Evolutionary conservation across 2,113 vertebrate genomes (phyloP).

Genomic region (Arizona elegans): DNA sequence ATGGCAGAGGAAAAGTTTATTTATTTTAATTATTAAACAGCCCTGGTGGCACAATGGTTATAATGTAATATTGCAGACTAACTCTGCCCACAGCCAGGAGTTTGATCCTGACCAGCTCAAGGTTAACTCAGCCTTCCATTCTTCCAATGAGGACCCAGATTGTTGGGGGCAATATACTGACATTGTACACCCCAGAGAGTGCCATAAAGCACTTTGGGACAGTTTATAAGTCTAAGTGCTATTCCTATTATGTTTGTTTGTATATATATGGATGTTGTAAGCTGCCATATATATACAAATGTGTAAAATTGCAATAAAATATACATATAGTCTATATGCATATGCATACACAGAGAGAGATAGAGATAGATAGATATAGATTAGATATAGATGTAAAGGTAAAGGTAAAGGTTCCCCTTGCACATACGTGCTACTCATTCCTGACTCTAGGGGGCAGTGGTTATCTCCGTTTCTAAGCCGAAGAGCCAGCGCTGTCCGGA

Average conservation of each 20-base stretch:
- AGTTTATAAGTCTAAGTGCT: background rate
- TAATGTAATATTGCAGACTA: background rate
- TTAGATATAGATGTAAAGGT: no score
- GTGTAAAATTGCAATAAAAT: no score
- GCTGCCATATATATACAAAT: no score
- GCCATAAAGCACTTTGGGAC: background rate
- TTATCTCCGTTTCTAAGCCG: no score
- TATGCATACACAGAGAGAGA: no score
- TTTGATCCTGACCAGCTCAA: background rate
- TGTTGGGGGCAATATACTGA: background rate
- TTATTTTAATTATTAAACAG: background rate
- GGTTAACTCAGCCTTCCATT: background rate
- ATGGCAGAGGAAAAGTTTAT: background rate
- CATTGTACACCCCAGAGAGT: background rate
- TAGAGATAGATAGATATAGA: no score
- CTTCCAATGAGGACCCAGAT: background rate
- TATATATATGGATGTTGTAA: no score
- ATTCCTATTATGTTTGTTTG: no score
- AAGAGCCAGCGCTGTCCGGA: no score
- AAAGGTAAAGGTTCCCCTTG: no score
- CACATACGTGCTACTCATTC: no score
- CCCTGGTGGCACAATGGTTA: background rate
- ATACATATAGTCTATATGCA: background rate
- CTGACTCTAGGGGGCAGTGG: no score
- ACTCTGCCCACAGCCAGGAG: background rate